phyloP scores from a whole-genome alignment of 2,797 vertebrate species.

The Pipistrellus pipistrellus region DNA sequence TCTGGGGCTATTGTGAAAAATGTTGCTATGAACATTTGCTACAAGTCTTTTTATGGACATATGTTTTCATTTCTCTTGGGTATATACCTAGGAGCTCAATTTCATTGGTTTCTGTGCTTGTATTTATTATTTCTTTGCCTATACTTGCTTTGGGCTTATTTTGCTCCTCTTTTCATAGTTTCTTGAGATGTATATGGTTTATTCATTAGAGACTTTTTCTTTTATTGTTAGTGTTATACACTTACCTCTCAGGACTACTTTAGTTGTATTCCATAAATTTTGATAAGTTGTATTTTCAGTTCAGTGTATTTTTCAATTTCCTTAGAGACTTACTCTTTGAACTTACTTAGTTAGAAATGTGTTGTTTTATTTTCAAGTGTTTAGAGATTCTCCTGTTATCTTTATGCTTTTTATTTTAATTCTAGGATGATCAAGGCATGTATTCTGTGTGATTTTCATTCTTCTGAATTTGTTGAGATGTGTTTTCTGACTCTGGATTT shows the following conservation, averaged over 20 bases:
- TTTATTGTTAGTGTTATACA: background rate
- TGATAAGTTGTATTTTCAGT: background rate
- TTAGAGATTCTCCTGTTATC: constrained; percentile 4
- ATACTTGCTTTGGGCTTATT: background rate
- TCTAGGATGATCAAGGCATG: background rate
- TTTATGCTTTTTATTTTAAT: constrained; percentile 52
- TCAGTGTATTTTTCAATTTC: background rate
- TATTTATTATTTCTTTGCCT: background rate
- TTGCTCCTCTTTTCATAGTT: constrained; percentile 39
- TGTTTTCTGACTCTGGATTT: constrained; percentile 18
- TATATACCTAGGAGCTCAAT: background rate
- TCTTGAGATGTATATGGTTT: background rate
- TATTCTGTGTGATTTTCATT: background rate
- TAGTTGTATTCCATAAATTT: background rate
- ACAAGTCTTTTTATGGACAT: background rate
- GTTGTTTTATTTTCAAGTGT: constrained; percentile 2
- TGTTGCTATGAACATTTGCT: background rate
- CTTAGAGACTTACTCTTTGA: background rate
- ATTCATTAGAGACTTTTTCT: background rate
- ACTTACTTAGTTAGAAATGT: constrained; percentile 23
- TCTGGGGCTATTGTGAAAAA: background rate
- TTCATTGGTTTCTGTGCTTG: background rate
- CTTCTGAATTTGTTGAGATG: background rate
- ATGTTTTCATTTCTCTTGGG: background rate
- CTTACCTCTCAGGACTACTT: constrained; percentile 8